A percentile compares a stretch with the other conserved stretches of the same genome.
Conservation (phyloP, 1,140 invertebrate species). For the Drosophila paulistorum region DNA sequence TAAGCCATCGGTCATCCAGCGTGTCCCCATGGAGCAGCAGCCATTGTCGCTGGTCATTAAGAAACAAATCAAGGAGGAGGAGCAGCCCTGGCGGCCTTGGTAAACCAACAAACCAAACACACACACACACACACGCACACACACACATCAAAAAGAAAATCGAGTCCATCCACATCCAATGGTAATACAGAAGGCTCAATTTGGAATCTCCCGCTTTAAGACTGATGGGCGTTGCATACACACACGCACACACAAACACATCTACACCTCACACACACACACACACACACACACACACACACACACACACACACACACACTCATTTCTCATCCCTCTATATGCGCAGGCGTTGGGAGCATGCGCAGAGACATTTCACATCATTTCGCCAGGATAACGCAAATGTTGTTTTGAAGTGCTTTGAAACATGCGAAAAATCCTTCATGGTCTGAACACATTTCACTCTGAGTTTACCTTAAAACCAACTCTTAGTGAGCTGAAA, state of each 20-base stretch:
- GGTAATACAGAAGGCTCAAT: slow-evolving; percentile 8
- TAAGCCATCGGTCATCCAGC: slow-evolving; percentile 82
- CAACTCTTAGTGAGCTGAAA: slow-evolving; percentile 39
- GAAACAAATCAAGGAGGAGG: slow-evolving; percentile 82
- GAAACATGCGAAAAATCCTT: slow-evolving; percentile 57
- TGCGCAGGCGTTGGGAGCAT: slow-evolving; percentile 65
- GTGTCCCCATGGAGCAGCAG: slow-evolving; percentile 85
- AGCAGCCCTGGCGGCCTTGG: slow-evolving; percentile 89
- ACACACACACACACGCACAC: no score
- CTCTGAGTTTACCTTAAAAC: slow-evolving; percentile 4
- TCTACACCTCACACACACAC: slow-evolving; percentile 39
- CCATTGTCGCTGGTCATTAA: slow-evolving; percentile 88
- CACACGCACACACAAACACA: slow-evolving; percentile 42
- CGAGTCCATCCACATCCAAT: background rate
- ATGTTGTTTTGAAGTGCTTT: slow-evolving; percentile 67
- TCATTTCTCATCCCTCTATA: slow-evolving; percentile 20
- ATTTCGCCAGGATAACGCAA: slow-evolving; percentile 66
- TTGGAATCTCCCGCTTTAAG: slow-evolving; percentile 69
- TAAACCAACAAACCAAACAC: slow-evolving; percentile 81
- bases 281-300: slow-evolving; percentile 38
- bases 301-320: slow-evolving; percentile 33
- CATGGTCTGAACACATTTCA: slow-evolving; percentile 13
- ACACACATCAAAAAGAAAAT: background rate
- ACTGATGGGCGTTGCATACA: slow-evolving; percentile 66
- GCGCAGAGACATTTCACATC: slow-evolving; percentile 70